A percentile compares a stretch with the other conserved stretches of the same genome.
Evolutionary conservation across 2,113 vertebrate species (phyloP).

Genomic region (Desmodus rotundus): DNA sequence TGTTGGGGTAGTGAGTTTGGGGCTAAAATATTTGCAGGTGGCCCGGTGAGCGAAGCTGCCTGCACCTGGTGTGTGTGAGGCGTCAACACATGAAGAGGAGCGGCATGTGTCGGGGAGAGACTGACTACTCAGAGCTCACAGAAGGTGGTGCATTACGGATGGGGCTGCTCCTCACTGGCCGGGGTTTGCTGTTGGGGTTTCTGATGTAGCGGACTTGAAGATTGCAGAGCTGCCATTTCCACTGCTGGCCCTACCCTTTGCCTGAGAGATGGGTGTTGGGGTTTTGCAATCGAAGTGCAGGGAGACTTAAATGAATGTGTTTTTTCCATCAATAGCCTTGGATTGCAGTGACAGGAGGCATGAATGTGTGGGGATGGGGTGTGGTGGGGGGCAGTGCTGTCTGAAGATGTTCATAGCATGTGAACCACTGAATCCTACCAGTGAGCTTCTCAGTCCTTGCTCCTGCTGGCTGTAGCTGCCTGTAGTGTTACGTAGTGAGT

Average conservation of each 20-base stretch:
- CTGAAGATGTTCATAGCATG: neutral
- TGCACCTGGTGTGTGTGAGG: neutral
- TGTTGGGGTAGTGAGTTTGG: neutral
- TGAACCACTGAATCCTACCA: neutral
- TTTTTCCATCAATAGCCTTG: slow-evolving; percentile 61
- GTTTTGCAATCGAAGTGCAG: neutral
- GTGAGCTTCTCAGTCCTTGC: neutral
- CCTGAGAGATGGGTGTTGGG: neutral
- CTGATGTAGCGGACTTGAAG: neutral
- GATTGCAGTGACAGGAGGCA: neutral
- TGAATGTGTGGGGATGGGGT: neutral
- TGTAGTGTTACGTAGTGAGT: neutral
- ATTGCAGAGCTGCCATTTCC: neutral
- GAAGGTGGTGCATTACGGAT: neutral
- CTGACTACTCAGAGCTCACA: neutral
- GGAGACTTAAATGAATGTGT: neutral
- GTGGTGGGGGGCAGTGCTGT: too few relatives aligned
- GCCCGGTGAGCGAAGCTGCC: neutral
- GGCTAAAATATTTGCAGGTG: neutral
- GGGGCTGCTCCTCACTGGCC: neutral
- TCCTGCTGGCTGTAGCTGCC: neutral
- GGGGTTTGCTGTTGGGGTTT: neutral
- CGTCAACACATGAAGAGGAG: neutral
- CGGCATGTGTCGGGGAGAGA: neutral
- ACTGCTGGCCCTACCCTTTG: too few relatives aligned